These are phyloP conservation scores for Tenthredo distinguenda DNA, from an alignment of 2,888 invertebrate genomes.

Conservation along the genomic window DNA sequence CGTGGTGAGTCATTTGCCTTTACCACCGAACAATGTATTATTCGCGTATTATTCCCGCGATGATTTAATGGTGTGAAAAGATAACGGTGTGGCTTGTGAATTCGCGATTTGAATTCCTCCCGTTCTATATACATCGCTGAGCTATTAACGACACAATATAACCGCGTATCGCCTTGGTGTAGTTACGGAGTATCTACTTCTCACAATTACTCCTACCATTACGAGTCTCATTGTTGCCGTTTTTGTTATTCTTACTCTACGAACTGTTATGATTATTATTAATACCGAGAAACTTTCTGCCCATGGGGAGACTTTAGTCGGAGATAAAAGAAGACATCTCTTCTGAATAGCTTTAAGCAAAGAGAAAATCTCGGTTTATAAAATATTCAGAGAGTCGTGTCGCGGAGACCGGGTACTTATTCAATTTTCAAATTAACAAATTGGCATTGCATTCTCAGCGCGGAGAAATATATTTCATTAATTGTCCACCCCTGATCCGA, in stretches of 20 bases:
- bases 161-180: conserved; percentile 37
- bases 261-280: conserved; percentile 27
- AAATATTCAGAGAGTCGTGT: conserved; percentile 8
- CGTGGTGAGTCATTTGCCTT: not conserved
- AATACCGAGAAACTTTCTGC: conserved; percentile 26
- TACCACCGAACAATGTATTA: conserved; percentile 42
- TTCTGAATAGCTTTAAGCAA: conserved; percentile 5
- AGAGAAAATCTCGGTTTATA: not conserved
- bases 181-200: conserved; percentile 26
- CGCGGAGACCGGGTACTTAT: not conserved
- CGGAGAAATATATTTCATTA: not conserved
- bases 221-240: conserved; percentile 7
- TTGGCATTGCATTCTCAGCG: not conserved
- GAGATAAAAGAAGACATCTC: conserved; percentile 24
- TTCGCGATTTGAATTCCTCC: conserved; percentile 46
- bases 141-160: conserved; percentile 50
- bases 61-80: conserved; percentile 50
- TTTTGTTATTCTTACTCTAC: conserved; percentile 39
- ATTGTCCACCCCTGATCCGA: not conserved
- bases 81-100: conserved; percentile 40
- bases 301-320: not conserved
- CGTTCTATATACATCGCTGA: not conserved
- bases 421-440: not conserved
- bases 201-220: conserved; percentile 46
- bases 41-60: conserved; percentile 34